Evolutionary conservation across 2,888 invertebrate species (phyloP).

Genomic region (Drosophila hamatofila): DNA sequence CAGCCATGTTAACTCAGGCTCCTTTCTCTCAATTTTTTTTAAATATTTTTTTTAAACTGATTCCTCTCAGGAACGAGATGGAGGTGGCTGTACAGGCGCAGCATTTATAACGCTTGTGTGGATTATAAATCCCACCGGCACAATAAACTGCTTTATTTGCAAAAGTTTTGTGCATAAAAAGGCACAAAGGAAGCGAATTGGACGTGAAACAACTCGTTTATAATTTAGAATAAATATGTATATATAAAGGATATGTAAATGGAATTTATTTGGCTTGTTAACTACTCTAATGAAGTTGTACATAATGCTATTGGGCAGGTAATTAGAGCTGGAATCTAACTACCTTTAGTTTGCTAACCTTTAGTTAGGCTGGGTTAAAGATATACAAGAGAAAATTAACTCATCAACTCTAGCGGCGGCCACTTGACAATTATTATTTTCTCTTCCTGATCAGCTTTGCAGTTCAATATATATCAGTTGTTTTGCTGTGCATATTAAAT

Average conservation of each 20-base stretch:
- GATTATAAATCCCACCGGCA: conserved; percentile 76
- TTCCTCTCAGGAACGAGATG: conserved; percentile 10
- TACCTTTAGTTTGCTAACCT: too few species aligned
- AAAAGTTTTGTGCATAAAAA: conserved; percentile 62
- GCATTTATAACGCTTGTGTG: conserved; percentile 79
- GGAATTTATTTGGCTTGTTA: conserved; percentile 37
- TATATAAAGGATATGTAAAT: conserved; percentile 2
- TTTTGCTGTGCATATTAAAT: background rate
- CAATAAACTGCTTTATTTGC: conserved; percentile 81
- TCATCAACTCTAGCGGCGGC: too few species aligned
- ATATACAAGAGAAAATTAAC: too few species aligned
- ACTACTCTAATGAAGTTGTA: conserved; percentile 26
- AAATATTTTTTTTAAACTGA: conserved; percentile 60
- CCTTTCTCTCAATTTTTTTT: conserved; percentile 10
- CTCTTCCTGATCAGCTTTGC: background rate
- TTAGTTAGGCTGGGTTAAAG: too few species aligned
- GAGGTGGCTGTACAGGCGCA: background rate
- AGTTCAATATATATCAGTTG: background rate
- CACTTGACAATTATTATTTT: too few species aligned
- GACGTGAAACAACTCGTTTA: conserved; percentile 6
- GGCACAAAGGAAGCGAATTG: conserved; percentile 1
- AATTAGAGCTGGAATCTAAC: background rate
- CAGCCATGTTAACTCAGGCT: conserved; percentile 24
- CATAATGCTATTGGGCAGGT: conserved; percentile 7
- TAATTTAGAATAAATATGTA: conserved; percentile 18